Base-by-base conservation (phyloP, 2,888 invertebrate species). In the Liopterus haemorrhoidalis region DNA sequence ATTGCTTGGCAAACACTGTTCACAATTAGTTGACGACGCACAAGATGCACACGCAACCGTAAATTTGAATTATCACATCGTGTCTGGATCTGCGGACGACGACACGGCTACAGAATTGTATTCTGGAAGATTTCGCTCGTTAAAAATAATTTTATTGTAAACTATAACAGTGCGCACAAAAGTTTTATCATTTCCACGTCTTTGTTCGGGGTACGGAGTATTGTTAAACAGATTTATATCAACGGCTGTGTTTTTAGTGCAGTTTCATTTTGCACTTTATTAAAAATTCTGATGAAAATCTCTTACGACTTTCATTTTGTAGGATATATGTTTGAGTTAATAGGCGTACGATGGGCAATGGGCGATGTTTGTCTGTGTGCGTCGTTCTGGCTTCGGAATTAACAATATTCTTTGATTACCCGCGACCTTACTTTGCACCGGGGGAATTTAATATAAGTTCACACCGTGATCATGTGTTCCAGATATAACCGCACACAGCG, bases 141-240 rank as follows among this genome's bases (percentile, higher is more conserved):
- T 45, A 45, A 45, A 45, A 39, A 33, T 45, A 45, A 45, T 45
- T 39, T 45, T 45, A 45, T 45, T 45, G 45, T 45, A 45, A 45
- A 45, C 45, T 45, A 45, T 45, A 45, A 45, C 45, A 33, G 25
- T 25, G 37, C 31, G 39, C 25, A 19, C 14, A 36, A 36, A 45
- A 45, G 16, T 45, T 45, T 45, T 45, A 39, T 45, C 45, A 45
- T 45, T 45, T 45, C 39, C 16, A 45, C 45, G 39, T 45, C 32
- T 41, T 33, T 14, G 19, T 4, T 3, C 11, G 27, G 19, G 14
- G 30, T 15, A 16, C 36, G 8, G 39, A n/a, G 32, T 27, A 45
- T 45, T 45, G 45, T 45, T 45, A 45, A 45, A 45, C 39, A 45
- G 39, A 45, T 45, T 45, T 45, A 45, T 45, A 39, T 45, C 39